Evolutionary conservation across 2,888 invertebrate genomes (phyloP).

Genomic region (Mantis religiosa): DNA sequence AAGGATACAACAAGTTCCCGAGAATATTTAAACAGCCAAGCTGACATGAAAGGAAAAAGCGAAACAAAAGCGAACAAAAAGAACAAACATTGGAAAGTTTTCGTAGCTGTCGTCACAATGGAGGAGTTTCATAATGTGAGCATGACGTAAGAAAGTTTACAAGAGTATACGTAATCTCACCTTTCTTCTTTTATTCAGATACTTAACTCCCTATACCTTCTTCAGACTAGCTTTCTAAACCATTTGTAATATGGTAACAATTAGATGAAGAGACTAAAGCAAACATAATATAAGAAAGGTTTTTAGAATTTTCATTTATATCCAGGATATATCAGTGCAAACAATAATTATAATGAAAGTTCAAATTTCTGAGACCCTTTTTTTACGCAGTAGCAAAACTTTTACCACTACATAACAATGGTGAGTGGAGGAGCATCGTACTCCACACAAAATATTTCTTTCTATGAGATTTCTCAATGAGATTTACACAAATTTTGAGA

Average conservation of each 20-base stretch:
- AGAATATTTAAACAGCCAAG: background rate
- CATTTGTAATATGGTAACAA: background rate
- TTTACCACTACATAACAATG: too few relatives aligned
- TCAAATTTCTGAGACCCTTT: too few relatives aligned
- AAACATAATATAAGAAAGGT: too few relatives aligned
- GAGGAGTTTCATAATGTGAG: background rate
- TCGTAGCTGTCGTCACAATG: background rate
- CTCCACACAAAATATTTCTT: too few relatives aligned
- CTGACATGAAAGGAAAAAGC: background rate
- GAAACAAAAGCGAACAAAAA: background rate
- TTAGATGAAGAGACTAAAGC: too few relatives aligned
- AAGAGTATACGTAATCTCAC: background rate
- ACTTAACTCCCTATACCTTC: background rate
- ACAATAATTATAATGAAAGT: too few relatives aligned
- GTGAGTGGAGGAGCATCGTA: too few relatives aligned
- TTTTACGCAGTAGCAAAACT: too few relatives aligned
- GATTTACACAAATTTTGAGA: too few relatives aligned
- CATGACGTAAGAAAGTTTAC: background rate
- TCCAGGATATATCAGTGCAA: too few relatives aligned
- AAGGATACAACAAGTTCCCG: background rate
- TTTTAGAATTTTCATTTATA: too few relatives aligned
- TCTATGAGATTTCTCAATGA: too few relatives aligned
- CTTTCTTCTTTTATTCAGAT: background rate
- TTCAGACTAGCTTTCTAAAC: background rate
- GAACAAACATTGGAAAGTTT: background rate